Evolutionary conservation across 2,797 vertebrate genomes (phyloP).

Genomic region (Scomberomorus guttatus): DNA sequence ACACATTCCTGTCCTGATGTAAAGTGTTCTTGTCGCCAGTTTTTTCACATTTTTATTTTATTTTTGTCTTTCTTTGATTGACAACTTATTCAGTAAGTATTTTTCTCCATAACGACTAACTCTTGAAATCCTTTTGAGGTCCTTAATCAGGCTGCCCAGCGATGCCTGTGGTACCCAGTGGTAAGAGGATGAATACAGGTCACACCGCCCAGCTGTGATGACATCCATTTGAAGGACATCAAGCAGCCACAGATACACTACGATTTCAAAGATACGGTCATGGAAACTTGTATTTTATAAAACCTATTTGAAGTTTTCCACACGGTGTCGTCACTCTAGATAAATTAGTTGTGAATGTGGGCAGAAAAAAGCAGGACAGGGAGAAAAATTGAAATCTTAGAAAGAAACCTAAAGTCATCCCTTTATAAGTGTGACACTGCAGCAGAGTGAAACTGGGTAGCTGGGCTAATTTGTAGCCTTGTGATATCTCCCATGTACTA

Average conservation of each 20-base stretch:
- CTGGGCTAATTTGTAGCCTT: conserved; percentile 54
- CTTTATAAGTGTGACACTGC: conserved; percentile 37
- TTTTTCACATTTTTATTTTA: neutral
- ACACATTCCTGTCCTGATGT: neutral
- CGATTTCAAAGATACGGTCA: conserved; percentile 23
- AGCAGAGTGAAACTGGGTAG: conserved; percentile 23
- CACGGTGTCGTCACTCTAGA: neutral
- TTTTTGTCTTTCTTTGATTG: neutral
- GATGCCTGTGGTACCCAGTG: neutral
- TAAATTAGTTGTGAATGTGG: conserved; percentile 9
- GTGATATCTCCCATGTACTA: conserved; percentile 38
- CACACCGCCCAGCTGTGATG: conserved; percentile 6
- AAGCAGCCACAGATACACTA: conserved; percentile 1
- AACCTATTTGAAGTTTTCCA: conserved; percentile 12
- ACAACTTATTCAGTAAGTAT: neutral
- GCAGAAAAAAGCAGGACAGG: conserved; percentile 13
- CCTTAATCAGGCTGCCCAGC: neutral
- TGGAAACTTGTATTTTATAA: neutral
- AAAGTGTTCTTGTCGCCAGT: neutral
- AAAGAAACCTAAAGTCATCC: conserved; percentile 23
- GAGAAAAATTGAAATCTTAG: conserved; percentile 10
- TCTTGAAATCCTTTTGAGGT: neutral
- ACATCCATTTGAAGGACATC: conserved; percentile 14
- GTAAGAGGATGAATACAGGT: conserved; percentile 6
- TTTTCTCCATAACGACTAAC: neutral